phyloP scores from a whole-genome alignment of 2,888 invertebrate species.

The Drosophila acutilabella region DNA sequence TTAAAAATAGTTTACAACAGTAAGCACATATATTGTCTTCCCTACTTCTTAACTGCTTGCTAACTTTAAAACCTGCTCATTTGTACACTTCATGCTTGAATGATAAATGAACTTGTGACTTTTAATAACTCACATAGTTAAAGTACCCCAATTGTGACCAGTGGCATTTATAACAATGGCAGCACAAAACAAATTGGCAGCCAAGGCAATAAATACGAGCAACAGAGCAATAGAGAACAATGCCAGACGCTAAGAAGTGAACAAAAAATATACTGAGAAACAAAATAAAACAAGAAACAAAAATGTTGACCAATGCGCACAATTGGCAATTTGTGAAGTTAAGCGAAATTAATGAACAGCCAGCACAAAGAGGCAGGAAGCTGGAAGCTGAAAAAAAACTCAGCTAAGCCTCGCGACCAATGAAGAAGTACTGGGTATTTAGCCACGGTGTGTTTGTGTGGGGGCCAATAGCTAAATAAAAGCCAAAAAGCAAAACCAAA shows the following conservation, averaged over 20 bases:
- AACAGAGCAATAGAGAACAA: conserved; percentile 69
- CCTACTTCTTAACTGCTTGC: too few relatives aligned
- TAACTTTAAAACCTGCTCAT: too few relatives aligned
- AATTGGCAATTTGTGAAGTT: conserved; percentile 82
- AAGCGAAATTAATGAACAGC: conserved; percentile 80
- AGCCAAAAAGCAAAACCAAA: conserved; percentile 26
- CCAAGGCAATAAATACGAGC: conserved; percentile 74
- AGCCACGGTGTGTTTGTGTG: conserved; percentile 30
- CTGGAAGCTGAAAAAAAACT: conserved; percentile 15
- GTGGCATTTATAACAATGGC: conserved; percentile 53
- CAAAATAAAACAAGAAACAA: conserved; percentile 34
- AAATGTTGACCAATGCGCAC: conserved; percentile 79
- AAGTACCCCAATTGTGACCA: not conserved
- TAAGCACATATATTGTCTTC: too few relatives aligned
- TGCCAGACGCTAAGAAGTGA: conserved; percentile 29
- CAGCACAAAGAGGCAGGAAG: conserved; percentile 8
- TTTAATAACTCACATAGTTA: not conserved
- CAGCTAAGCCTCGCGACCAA: conserved; percentile 29
- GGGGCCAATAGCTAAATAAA: conserved; percentile 65
- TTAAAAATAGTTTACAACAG: too few relatives aligned
- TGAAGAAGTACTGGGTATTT: conserved; percentile 21
- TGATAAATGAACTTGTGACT: not conserved
- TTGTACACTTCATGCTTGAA: not conserved
- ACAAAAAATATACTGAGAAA: conserved; percentile 17
- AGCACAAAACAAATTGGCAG: conserved; percentile 76